Base-by-base conservation (phyloP, 2,113 vertebrate species). In the Zosterops lateralis region DNA sequence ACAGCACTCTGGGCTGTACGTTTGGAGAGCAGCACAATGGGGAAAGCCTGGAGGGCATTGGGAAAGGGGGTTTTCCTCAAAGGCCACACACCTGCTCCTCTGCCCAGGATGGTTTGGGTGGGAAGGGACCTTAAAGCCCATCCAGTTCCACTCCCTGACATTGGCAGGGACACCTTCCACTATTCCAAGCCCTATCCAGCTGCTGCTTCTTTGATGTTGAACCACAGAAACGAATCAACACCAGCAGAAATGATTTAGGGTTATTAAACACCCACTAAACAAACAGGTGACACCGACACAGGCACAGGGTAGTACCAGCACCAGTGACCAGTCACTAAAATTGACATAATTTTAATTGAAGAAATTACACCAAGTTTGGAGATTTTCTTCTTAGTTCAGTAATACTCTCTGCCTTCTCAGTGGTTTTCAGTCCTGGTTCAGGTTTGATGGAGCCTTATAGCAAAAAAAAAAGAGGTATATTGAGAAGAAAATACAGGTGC, bases 1-100 rank as follows among this genome's bases (percentile, higher is more conserved):
- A 2, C 54, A 29, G 36, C 3, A 0, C 47, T 29, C 26, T 2
- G 56, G 16, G 51, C 47, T 36, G 34, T 9, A 0, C 10, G 0
- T 19, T 24, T 70, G 53, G 75, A 26, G 57, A 74, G 66, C 8
- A 40, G 65, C 34, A 14, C 44, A 10, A 1, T 2, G 76, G 68
- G 68, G 21, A 36, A 84, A 77, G 72, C 42, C 73, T 6, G 26
- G 2, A 26, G 42, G 60, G 54, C 12, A 8, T 2, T 0, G 0
- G 62, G 81, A 89, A 34, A 6, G 1, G 66, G 72, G 20, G 21
- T 29, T 90, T 86, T 34, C 72, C 53, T 60, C 19, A 45, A 32
- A 54, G 57, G 26, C 53, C 36, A 5, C 36, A 34, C 0, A 1
- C 58, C 47, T 15, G 16, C 26, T 61, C 0, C 48, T 56, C 34